A percentile compares a stretch with the other conserved stretches of the same genome.
Evolutionary conservation across 1,140 invertebrate genomes (phyloP).

Genomic region (Agrilus planipennis): DNA sequence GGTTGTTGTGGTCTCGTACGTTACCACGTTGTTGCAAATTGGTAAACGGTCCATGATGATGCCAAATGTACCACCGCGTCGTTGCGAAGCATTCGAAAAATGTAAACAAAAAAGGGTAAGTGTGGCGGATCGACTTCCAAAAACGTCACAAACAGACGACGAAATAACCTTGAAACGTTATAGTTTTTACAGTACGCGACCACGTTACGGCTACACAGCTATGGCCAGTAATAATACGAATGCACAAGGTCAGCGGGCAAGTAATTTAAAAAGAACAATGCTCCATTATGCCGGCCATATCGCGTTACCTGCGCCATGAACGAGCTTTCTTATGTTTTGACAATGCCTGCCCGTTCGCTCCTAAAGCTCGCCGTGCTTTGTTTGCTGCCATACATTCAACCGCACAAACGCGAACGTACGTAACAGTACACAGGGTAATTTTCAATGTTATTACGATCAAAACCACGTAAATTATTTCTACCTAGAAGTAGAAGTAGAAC

Average conservation of each 20-base stretch:
- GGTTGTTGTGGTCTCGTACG: too few relatives aligned
- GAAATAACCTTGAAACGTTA: constrained; percentile 3
- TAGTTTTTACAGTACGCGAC: constrained; percentile 1
- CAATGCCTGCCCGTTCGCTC: constrained; percentile 5
- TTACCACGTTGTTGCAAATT: too few relatives aligned
- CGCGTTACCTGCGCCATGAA: constrained; percentile 6
- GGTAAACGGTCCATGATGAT: too few relatives aligned
- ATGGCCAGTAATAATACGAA: constrained; percentile 4
- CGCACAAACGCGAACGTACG: too few relatives aligned
- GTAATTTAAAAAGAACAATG: constrained; percentile 20
- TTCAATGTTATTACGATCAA: too few relatives aligned
- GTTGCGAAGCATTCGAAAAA: too few relatives aligned
- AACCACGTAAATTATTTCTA: too few relatives aligned
- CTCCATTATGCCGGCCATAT: constrained; percentile 13
- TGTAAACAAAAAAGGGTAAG: too few relatives aligned
- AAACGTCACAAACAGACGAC: constrained; percentile 3
- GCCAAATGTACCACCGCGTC: too few relatives aligned
- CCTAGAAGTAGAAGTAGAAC: too few relatives aligned
- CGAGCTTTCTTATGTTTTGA: constrained; percentile 7
- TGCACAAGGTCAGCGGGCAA: constrained; percentile 13
- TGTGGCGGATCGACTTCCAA: neutral
- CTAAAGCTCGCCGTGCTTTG: constrained; percentile 3
- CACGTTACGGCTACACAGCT: constrained; percentile 5
- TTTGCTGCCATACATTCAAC: too few relatives aligned
- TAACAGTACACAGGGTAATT: too few relatives aligned